Evolutionary conservation across 2,888 invertebrate species (phyloP).

Genomic region (Drosophila atroscutellata): DNA sequence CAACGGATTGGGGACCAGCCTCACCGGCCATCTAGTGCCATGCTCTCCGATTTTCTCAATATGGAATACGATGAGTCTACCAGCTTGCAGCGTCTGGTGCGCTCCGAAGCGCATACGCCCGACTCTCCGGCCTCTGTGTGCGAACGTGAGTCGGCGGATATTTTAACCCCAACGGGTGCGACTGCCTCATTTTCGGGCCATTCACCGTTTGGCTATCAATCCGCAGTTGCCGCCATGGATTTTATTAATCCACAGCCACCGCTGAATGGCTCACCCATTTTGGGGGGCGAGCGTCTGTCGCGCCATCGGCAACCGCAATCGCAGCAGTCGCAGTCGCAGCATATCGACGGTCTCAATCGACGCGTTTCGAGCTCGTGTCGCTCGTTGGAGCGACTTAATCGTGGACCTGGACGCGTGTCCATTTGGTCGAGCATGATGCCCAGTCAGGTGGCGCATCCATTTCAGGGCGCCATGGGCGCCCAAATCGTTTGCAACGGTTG

Average conservation of each 20-base stretch:
- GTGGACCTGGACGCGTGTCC: constrained; percentile 84
- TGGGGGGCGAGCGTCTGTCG: constrained; percentile 74
- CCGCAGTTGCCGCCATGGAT: constrained; percentile 41
- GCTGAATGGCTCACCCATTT: constrained; percentile 66
- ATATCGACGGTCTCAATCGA: constrained; percentile 76
- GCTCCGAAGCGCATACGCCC: constrained; percentile 84
- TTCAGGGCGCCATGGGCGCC: constrained; percentile 91
- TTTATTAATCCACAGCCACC: constrained; percentile 65
- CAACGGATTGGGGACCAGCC: constrained; percentile 73
- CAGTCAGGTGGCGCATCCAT: constrained; percentile 87
- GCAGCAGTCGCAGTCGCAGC: constrained; percentile 14
- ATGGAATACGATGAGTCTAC: constrained; percentile 84
- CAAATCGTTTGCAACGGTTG: constrained; percentile 91
- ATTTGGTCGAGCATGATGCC: constrained; percentile 86
- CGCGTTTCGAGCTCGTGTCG: constrained; percentile 85
- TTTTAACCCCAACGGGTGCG: constrained; percentile 52
- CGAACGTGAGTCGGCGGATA: constrained; percentile 79
- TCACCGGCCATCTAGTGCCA: constrained; percentile 86
- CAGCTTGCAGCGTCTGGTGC: constrained; percentile 82
- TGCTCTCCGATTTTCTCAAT: constrained; percentile 84
- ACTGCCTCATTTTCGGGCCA: constrained; percentile 30
- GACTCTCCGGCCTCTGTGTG: constrained; percentile 85
- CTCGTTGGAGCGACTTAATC: constrained; percentile 85
- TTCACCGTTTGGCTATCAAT: constrained; percentile 55
- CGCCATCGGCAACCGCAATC: constrained; percentile 72